A percentile compares a stretch with the other conserved stretches of the same genome.
These are phyloP conservation scores for Lagopus muta DNA, from an alignment of 2,113 vertebrate genomes.

Conservation along the genomic window DNA sequence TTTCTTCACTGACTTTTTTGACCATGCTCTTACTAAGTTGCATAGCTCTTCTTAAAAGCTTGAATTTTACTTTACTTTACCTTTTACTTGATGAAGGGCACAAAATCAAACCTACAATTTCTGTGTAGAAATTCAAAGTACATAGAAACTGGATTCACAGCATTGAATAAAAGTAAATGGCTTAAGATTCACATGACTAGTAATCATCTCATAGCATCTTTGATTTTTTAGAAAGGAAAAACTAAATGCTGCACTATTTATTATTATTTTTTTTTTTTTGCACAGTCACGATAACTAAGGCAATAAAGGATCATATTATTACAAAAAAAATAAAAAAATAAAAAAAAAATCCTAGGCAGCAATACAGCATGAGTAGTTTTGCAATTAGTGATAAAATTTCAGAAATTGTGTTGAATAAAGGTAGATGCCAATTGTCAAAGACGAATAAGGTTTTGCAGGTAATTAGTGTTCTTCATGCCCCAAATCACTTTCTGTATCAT, in stretches of 20 bases:
- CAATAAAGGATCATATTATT: neutral
- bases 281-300: neutral
- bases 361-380: neutral
- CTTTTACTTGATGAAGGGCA: slow-evolving; percentile 7
- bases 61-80: neutral
- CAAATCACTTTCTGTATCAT: neutral
- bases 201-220: neutral
- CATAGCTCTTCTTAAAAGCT: neutral
- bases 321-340: neutral
- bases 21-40: slow-evolving; percentile 6
- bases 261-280: neutral
- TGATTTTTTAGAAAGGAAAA: neutral
- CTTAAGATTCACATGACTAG: neutral
- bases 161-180: neutral
- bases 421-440: neutral
- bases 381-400: neutral
- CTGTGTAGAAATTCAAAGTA: neutral
- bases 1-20: slow-evolving; percentile 25
- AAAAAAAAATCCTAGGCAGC: neutral
- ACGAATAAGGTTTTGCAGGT: neutral
- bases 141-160: neutral
- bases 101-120: neutral
- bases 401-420: neutral
- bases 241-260: neutral
- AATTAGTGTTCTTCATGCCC: neutral